Percentiles rank a stretch among this genome's conserved stretches.
Conservation (phyloP, 2,888 invertebrate genomes). For the Brachypalpus laphriformis region DNA sequence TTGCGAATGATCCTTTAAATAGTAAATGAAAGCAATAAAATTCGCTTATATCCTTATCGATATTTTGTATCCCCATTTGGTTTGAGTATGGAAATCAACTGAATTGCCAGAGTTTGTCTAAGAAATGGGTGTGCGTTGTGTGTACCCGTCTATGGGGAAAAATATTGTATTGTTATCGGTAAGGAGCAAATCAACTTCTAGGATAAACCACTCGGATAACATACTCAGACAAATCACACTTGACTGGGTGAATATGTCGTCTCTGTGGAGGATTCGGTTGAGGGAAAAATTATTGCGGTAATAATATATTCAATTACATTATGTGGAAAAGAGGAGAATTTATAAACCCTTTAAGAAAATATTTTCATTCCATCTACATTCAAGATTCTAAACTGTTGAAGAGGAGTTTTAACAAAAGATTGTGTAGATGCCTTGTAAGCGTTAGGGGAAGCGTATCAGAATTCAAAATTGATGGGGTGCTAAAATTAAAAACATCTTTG, state of each 20-base stretch:
- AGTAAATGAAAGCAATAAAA: slow-evolving; percentile 73
- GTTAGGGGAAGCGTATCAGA: no score
- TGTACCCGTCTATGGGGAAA: neutral
- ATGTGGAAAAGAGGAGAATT: neutral
- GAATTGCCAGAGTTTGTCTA: slow-evolving; percentile 33
- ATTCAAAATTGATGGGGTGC: no score
- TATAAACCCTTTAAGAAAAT: slow-evolving; percentile 18
- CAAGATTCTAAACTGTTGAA: neutral
- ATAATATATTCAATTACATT: slow-evolving; percentile 50
- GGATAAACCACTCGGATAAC: slow-evolving; percentile 44
- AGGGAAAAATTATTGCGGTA: slow-evolving; percentile 53
- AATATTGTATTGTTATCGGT: slow-evolving; percentile 53
- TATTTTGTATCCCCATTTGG: slow-evolving; percentile 47
- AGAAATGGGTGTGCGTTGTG: neutral
- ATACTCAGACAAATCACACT: slow-evolving; percentile 62
- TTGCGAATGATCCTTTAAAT: slow-evolving; percentile 70
- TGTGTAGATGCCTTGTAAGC: no score
- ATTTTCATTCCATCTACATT: slow-evolving; percentile 9
- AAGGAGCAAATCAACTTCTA: slow-evolving; percentile 46
- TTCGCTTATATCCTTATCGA: slow-evolving; percentile 61
- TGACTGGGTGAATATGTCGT: slow-evolving; percentile 40
- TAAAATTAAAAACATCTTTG: no score
- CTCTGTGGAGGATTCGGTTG: slow-evolving; percentile 17
- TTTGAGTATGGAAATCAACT: slow-evolving; percentile 65
- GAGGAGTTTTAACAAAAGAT: neutral